phyloP scores from a whole-genome alignment of 2,888 invertebrate genomes.

The Caenorhabditis zanzibari region DNA sequence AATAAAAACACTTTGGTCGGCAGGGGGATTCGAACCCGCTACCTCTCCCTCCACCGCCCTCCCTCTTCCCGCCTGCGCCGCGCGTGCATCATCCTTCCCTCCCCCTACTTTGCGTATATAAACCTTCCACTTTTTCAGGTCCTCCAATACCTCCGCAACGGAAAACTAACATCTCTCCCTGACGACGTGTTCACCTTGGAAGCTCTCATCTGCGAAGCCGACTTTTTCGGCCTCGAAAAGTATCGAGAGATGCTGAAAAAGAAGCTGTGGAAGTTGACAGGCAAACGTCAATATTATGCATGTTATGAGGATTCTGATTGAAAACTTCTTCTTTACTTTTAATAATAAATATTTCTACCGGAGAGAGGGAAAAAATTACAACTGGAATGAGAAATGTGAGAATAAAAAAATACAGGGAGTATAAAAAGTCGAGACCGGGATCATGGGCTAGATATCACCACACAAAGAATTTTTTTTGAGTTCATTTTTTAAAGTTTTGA shows the following conservation, averaged over 20 bases:
- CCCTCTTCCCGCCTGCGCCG: neutral
- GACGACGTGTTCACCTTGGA: constrained; percentile 64
- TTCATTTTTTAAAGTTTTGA: constrained; percentile 60
- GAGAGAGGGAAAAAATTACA: neutral
- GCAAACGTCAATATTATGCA: constrained; percentile 67
- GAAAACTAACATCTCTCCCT: constrained; percentile 64
- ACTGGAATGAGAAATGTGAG: constrained; percentile 1
- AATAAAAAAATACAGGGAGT: constrained; percentile 1
- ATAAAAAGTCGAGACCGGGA: constrained; percentile 54
- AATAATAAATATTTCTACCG: neutral
- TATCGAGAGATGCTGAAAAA: constrained; percentile 68
- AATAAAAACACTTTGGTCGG: too few relatives aligned
- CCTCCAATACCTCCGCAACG: constrained; percentile 71
- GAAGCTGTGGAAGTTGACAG: constrained; percentile 71
- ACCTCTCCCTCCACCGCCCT: too few relatives aligned
- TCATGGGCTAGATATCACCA: constrained; percentile 36
- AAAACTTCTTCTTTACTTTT: neutral
- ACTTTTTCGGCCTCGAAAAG: constrained; percentile 69
- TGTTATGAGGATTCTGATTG: constrained; percentile 72
- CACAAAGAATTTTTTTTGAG: constrained; percentile 44
- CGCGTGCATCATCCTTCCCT: neutral
- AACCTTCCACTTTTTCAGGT: constrained; percentile 36
- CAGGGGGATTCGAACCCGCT: neutral
- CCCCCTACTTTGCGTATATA: neutral
- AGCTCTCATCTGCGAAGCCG: constrained; percentile 65